A percentile compares a stretch with the other conserved stretches of the same genome.
phyloP scores from a whole-genome alignment of 2,797 vertebrate species.

The Falco novaeseelandiae region DNA sequence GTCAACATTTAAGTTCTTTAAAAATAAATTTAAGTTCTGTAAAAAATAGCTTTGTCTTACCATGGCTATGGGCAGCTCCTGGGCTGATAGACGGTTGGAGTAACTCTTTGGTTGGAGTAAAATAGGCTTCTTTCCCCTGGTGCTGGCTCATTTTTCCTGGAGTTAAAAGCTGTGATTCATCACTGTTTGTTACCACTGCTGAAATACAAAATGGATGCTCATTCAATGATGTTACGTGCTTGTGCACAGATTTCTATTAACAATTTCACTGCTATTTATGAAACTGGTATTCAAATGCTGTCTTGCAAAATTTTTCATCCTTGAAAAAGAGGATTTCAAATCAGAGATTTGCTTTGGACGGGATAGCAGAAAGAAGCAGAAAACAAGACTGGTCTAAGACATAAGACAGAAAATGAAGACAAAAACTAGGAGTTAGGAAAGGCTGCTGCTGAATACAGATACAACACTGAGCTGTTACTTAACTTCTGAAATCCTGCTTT shows the following conservation, averaged over 20 bases:
- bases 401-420: background rate
- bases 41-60: conserved; percentile 74
- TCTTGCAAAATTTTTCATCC: background rate
- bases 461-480: background rate
- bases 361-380: background rate
- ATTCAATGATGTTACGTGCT: background rate
- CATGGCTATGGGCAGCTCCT: conserved; percentile 85
- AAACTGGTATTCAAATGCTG: background rate
- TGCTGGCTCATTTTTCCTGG: conserved; percentile 95
- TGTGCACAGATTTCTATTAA: background rate
- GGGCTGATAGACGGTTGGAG: conserved; percentile 85
- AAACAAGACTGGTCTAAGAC: background rate
- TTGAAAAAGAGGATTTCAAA: background rate
- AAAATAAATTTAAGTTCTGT: background rate
- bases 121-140: conserved; percentile 88
- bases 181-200: conserved; percentile 83
- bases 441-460: background rate
- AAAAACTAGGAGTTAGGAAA: background rate
- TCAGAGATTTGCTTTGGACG: background rate
- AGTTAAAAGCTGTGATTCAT: conserved; percentile 87
- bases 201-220: conserved; percentile 54
- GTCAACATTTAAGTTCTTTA: background rate
- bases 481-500: background rate
- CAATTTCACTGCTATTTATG: background rate
- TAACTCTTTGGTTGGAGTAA: conserved; percentile 88